Percentiles rank a stretch among this genome's conserved stretches.
phyloP scores from a whole-genome alignment of 2,888 invertebrate genomes.

The Exephanes ischioxanthus region DNA sequence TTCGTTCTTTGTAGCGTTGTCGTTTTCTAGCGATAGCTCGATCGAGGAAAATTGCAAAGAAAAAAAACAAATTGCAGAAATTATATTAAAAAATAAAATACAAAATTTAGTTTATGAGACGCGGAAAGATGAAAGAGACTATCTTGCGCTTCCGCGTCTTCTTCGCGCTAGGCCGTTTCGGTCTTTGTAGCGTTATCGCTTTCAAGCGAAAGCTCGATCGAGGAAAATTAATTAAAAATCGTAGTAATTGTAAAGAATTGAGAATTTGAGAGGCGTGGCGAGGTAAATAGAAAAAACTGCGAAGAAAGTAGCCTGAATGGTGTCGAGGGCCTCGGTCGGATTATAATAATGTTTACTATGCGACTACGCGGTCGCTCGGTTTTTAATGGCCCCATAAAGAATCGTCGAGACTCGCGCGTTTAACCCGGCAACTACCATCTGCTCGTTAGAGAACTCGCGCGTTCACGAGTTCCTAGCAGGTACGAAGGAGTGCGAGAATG shows the following conservation, averaged over 20 bases:
- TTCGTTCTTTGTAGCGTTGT: slow-evolving; percentile 74
- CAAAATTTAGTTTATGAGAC: not conserved
- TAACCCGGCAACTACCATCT: slow-evolving; percentile 74
- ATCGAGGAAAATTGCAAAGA: not conserved
- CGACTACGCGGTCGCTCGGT: slow-evolving; percentile 73
- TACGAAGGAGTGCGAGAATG: slow-evolving; percentile 61
- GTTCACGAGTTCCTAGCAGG: not conserved
- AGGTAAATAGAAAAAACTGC: not conserved
- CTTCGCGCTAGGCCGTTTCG: slow-evolving; percentile 44
- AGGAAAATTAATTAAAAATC: not conserved
- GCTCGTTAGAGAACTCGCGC: slow-evolving; percentile 73
- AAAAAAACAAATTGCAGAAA: not conserved
- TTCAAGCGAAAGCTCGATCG: not conserved
- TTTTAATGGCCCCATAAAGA: slow-evolving; percentile 80
- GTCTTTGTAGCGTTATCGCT: slow-evolving; percentile 72
- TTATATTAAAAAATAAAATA: not conserved
- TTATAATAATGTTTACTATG: slow-evolving; percentile 80
- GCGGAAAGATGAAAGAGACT: not conserved
- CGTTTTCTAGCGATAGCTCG: not conserved
- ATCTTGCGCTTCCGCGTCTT: slow-evolving; percentile 14
- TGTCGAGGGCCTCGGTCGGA: slow-evolving; percentile 69
- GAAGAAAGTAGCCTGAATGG: slow-evolving; percentile 1
- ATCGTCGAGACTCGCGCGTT: slow-evolving; percentile 76
- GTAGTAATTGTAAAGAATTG: not conserved
- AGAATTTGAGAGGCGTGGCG: not conserved